Evolutionary conservation across 1,140 invertebrate species (phyloP).

Genomic region (Gonatopus flavifemur): DNA sequence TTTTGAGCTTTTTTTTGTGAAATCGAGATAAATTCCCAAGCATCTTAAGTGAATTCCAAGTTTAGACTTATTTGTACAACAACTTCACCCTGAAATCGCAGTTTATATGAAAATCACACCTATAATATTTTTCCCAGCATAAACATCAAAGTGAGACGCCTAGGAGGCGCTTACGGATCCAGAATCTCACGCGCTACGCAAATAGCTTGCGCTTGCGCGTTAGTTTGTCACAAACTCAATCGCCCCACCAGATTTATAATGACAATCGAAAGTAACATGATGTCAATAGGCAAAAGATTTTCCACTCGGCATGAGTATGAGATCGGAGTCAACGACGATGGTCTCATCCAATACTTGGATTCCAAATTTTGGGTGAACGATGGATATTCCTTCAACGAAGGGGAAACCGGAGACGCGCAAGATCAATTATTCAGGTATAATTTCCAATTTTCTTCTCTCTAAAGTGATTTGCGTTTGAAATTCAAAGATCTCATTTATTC

Average conservation of each 20-base stretch:
- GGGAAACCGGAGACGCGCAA: too few species aligned
- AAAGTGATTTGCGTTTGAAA: too few species aligned
- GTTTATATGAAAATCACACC: too few species aligned
- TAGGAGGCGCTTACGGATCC: constrained; percentile 74
- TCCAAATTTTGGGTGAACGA: constrained; percentile 65
- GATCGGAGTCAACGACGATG: constrained; percentile 66
- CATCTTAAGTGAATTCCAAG: too few species aligned
- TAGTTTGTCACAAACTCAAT: constrained; percentile 65
- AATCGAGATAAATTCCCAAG: too few species aligned
- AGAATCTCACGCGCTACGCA: constrained; percentile 64
- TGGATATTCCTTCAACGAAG: constrained; percentile 65
- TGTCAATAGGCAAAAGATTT: constrained; percentile 65
- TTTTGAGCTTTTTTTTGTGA: too few species aligned
- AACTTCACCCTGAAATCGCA: too few species aligned
- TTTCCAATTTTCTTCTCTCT: too few species aligned
- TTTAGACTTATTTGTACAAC: too few species aligned
- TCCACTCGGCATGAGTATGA: constrained; percentile 66
- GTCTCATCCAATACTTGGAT: constrained; percentile 70
- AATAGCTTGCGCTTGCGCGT: constrained; percentile 63
- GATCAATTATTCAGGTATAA: too few species aligned
- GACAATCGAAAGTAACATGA: constrained; percentile 69
- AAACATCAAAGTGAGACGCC: constrained; percentile 64
- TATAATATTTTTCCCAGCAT: constrained; percentile 61
- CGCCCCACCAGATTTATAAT: constrained; percentile 66
- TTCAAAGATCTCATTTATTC: too few species aligned